These are phyloP conservation scores for Apotomis capreana DNA, from an alignment of 2,888 invertebrate genomes.

Conservation along the genomic window DNA sequence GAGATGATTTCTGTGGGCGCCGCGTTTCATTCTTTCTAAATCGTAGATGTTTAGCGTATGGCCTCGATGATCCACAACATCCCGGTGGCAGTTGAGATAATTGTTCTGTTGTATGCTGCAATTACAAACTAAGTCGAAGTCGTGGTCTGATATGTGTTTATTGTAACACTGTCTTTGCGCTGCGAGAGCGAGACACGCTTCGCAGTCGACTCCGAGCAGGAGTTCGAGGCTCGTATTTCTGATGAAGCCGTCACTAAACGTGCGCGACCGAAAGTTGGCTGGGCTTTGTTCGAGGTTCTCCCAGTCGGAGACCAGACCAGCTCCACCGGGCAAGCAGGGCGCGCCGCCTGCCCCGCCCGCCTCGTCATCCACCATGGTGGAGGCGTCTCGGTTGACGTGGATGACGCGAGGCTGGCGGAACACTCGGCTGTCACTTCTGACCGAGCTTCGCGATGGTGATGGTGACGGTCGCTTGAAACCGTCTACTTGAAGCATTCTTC, in stretches of 20 bases:
- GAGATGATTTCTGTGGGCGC: conserved; percentile 67
- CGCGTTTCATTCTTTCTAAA: conserved; percentile 74
- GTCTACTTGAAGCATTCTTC: conserved; percentile 76
- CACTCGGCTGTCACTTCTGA: conserved; percentile 74
- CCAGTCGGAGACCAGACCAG: conserved; percentile 56
- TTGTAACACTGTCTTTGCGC: conserved; percentile 71
- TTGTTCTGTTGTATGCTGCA: conserved; percentile 78
- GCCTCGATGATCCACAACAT: conserved; percentile 66
- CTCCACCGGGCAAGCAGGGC: conserved; percentile 48
- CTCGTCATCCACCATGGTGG: conserved; percentile 79
- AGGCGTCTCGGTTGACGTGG: conserved; percentile 78
- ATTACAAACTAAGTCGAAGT: conserved; percentile 78
- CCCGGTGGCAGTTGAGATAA: conserved; percentile 70
- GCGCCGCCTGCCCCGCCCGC: conserved; percentile 52
- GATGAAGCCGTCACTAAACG: conserved; percentile 80
- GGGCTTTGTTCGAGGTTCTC: conserved; percentile 64
- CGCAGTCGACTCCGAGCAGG: conserved; percentile 79
- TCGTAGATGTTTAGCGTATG: conserved; percentile 77
- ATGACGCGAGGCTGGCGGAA: conserved; percentile 78
- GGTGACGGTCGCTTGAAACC: conserved; percentile 77
- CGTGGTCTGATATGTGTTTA: conserved; percentile 72
- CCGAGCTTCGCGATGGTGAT: conserved; percentile 76
- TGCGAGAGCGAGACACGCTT: conserved; percentile 77
- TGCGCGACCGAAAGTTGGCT: conserved; percentile 75
- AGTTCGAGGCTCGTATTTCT: conserved; percentile 79